Evolutionary conservation across 2,113 vertebrate species (phyloP).

Genomic region (Tichodroma muraria): DNA sequence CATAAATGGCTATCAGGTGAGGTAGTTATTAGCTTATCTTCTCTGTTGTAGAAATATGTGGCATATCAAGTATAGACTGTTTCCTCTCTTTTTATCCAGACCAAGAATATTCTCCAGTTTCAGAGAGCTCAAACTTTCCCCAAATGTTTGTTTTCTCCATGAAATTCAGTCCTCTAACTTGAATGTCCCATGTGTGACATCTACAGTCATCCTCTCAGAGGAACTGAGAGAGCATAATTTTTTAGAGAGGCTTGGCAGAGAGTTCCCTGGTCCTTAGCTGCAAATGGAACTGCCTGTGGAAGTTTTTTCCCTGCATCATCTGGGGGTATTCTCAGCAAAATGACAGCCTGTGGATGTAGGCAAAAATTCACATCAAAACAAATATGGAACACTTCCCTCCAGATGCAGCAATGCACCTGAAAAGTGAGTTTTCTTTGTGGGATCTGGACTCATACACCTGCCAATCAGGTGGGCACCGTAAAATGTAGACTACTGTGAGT

Average conservation of each 20-base stretch:
- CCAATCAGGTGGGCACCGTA: not conserved
- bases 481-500: not conserved
- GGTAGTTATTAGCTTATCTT: not conserved
- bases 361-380: not conserved
- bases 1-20: not conserved
- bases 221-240: not conserved
- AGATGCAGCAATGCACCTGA: not conserved
- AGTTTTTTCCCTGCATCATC: not conserved
- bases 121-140: not conserved
- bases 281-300: not conserved
- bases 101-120: not conserved
- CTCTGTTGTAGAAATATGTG: not conserved
- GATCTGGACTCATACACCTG: not conserved
- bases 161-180: not conserved
- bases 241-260: not conserved
- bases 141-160: not conserved
- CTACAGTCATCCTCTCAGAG: not conserved
- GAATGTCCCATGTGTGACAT: not conserved
- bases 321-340: not conserved
- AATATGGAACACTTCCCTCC: not conserved
- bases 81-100: not conserved
- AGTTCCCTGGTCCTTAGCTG: not conserved
- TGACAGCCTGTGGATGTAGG: not conserved
- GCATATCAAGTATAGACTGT: not conserved
- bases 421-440: not conserved